These are phyloP conservation scores for Tichodroma muraria DNA, from an alignment of 2,113 vertebrate genomes.

Conservation along the genomic window DNA sequence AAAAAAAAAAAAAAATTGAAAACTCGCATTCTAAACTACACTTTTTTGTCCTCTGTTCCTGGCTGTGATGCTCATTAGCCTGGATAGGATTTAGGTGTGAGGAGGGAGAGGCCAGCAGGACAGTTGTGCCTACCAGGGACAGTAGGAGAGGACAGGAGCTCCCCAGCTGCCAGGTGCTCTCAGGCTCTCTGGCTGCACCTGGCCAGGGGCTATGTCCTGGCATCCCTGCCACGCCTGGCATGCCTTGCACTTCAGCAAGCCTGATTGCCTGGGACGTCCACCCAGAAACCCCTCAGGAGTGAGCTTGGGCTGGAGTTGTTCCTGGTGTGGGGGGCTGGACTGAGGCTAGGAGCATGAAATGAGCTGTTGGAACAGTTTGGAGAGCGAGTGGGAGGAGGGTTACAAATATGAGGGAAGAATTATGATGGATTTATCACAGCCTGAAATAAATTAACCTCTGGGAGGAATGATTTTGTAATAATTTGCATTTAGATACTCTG, in stretches of 20 bases:
- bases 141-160: background rate
- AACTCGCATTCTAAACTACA: background rate
- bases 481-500: conserved; percentile 51
- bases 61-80: background rate
- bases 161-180: background rate
- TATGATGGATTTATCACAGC: background rate
- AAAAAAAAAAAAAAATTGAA: too few relatives aligned
- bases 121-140: background rate
- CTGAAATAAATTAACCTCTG: conserved; percentile 31
- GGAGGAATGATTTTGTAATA: conserved; percentile 26
- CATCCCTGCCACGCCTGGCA: background rate
- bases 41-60: background rate
- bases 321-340: background rate
- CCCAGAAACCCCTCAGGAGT: background rate
- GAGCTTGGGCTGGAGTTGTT: background rate
- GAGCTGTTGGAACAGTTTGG: background rate
- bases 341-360: background rate
- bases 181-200: background rate
- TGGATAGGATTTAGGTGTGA: background rate
- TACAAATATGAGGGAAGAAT: background rate
- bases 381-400: background rate
- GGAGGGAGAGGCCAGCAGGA: background rate
- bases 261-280: background rate
- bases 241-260: background rate
- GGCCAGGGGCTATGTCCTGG: background rate